Evolutionary conservation across 2,888 invertebrate genomes (phyloP), one percentile per base, ranked within the genome.

Genomic region (Coronaproctus castanopsis): DNA sequence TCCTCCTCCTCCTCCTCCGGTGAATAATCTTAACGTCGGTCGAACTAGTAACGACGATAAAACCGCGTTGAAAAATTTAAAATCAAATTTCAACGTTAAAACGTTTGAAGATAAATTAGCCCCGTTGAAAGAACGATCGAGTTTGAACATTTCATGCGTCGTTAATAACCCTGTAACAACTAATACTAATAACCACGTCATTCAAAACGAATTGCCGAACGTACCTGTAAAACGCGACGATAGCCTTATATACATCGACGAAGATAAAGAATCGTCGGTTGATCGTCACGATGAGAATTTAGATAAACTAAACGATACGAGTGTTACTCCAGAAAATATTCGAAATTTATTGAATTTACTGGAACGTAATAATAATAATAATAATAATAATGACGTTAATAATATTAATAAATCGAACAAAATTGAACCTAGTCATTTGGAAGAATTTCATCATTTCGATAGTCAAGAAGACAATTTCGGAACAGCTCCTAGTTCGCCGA

Each of bases 401-500:
- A n/a, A n/a, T n/a, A n/a, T n/a, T n/a, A n/a, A n/a, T n/a, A n/a
- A n/a, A n/a, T n/a, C n/a, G n/a, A n/a, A n/a, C n/a, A n/a, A n/a
- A n/a, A n/a, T n/a, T n/a, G n/a, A n/a, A n/a, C n/a, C n/a, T n/a
- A n/a, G n/a, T n/a, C n/a, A n/a, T n/a, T n/a, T n/a, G n/a, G n/a
- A n/a, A n/a, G n/a, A n/a, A n/a, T n/a, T n/a, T n/a, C n/a, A n/a
- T n/a, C n/a, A n/a, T n/a, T n/a, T n/a, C n/a, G n/a, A n/a, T n/a
- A 23, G 51, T 57, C 57, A 51, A n/a, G 52, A 51, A 2, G 57
- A 57, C 22, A 49, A 49, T 57, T 57, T 57, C 52, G 57, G 51
- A 24, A 57, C 57, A 52, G 57, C 57, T 51, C 57, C 57, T 52
- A 57, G 36, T 57, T 57, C 57, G 8, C 57, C 57, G 1, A 57